A percentile compares a stretch with the other conserved stretches of the same genome.
phyloP scores from a whole-genome alignment of 2,113 vertebrate genomes.

The cattle (Bos taurus) region DNA sequence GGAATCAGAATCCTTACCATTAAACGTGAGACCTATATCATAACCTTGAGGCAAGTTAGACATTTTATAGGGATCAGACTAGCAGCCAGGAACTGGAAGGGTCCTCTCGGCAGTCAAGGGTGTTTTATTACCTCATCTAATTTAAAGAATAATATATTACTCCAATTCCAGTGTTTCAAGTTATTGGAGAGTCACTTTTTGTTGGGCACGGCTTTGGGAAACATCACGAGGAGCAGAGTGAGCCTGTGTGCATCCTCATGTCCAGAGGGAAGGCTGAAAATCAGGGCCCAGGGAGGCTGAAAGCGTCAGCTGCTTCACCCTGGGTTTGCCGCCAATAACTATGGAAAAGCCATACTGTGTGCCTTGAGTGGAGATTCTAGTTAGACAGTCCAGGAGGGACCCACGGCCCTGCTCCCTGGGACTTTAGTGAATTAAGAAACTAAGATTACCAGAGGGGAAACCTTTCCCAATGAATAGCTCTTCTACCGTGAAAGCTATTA shows the following conservation, averaged over 20 bases:
- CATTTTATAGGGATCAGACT: conserved; percentile 41
- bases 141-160: conserved; percentile 43
- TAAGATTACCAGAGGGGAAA: neutral
- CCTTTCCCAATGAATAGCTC: neutral
- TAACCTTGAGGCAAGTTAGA: conserved; percentile 48
- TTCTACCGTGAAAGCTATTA: neutral
- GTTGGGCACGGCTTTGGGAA: conserved; percentile 31
- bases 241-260: neutral
- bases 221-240: neutral
- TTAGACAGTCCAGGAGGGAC: neutral
- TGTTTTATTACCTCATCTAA: conserved; percentile 46
- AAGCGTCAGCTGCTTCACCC: neutral
- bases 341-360: neutral
- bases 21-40: conserved; percentile 24
- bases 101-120: neutral
- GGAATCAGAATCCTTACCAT: neutral
- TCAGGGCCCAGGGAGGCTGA: conserved; percentile 10
- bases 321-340: neutral
- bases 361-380: neutral
- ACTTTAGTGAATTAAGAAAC: neutral
- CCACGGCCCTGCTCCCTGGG: neutral
- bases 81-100: conserved; percentile 41
- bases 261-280: neutral
- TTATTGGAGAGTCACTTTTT: conserved; percentile 28
- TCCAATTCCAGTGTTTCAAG: conserved; percentile 30